Conservation (phyloP, 35 echinoderm and acorn worm species). For the Ophioderma brevispina region DNA sequence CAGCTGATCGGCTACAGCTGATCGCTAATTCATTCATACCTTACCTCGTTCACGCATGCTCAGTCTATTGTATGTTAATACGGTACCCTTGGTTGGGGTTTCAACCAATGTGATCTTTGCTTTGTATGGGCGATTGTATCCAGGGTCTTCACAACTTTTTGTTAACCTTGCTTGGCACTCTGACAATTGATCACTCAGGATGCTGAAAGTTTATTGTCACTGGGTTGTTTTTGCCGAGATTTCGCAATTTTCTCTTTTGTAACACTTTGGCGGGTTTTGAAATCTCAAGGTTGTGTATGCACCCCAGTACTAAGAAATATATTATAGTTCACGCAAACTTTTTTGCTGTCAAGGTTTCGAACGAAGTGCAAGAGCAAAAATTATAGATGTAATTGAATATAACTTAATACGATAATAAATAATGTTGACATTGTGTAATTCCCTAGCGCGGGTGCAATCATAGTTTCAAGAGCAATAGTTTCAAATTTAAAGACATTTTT, state of each 20-base stretch:
- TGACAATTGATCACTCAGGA: not conserved
- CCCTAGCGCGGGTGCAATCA: no score
- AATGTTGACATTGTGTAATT: no score
- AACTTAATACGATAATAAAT: no score
- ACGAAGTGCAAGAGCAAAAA: no score
- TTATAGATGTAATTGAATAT: no score
- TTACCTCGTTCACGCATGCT: conserved; percentile 22
- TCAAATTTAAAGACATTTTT: no score
- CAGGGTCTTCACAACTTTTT: not conserved
- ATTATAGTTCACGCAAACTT: no score
- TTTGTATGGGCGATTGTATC: not conserved
- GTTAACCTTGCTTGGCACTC: not conserved
- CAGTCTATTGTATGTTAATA: conserved; percentile 42
- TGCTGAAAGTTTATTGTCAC: not conserved
- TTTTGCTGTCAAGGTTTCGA: no score
- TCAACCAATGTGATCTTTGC: not conserved
- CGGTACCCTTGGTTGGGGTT: not conserved
- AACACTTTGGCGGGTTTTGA: no score
- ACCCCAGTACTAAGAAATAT: no score
- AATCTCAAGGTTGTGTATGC: no score
- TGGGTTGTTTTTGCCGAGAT: not conserved
- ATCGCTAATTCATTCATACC: not conserved
- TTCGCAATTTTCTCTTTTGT: not conserved
- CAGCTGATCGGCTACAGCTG: conserved; percentile 19
- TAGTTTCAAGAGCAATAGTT: no score